Evolutionary conservation across 1,140 invertebrate species (phyloP).

Genomic region (Panulirus ornatus): DNA sequence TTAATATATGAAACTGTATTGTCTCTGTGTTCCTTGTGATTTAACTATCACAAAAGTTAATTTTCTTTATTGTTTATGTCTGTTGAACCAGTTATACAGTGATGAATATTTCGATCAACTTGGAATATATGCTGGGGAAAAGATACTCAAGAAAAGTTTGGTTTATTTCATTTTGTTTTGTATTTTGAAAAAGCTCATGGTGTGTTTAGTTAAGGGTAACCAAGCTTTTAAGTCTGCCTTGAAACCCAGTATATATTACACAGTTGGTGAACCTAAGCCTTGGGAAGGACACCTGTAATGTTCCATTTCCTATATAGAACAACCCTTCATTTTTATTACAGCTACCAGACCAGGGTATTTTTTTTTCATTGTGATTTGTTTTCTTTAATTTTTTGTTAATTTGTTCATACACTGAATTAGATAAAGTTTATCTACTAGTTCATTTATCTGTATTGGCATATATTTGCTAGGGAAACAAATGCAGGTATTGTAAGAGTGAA

Average conservation of each 20-base stretch:
- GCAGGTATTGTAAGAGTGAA: background rate
- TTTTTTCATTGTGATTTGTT: background rate
- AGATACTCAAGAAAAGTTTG: background rate
- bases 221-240: background rate
- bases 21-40: background rate
- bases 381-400: background rate
- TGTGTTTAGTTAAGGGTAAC: background rate
- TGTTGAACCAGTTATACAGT: background rate
- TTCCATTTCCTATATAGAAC: background rate
- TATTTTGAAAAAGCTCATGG: background rate
- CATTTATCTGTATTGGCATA: background rate
- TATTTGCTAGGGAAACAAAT: background rate
- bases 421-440: background rate
- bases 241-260: background rate
- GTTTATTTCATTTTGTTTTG: background rate
- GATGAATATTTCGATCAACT: background rate
- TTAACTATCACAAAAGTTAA: background rate
- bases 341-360: conserved; percentile 2
- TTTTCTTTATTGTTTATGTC: no score
- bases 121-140: background rate
- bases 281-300: background rate
- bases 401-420: background rate
- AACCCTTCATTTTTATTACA: background rate
- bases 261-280: background rate
- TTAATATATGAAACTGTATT: background rate